phyloP scores from a whole-genome alignment of 2,888 invertebrate species.

The Polydrusus pterygomalis region DNA sequence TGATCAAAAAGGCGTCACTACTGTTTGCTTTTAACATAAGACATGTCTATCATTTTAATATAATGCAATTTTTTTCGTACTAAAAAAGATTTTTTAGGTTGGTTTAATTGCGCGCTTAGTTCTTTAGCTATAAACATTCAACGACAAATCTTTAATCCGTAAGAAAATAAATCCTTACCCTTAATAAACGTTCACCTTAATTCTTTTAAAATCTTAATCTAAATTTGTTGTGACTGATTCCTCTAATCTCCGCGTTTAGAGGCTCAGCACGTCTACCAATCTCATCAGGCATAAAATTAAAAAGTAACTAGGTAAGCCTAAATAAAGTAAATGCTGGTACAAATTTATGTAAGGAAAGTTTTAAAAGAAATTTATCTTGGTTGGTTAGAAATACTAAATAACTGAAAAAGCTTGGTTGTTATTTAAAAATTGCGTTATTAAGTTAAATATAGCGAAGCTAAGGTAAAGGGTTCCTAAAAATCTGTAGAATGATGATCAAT shows the following conservation, averaged over 20 bases:
- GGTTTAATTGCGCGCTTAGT: too few species aligned
- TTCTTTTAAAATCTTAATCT: conserved; percentile 26
- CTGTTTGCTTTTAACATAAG: too few species aligned
- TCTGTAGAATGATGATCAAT: too few species aligned
- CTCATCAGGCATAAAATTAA: conserved; percentile 26
- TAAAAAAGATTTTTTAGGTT: too few species aligned
- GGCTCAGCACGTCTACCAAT: conserved; percentile 18
- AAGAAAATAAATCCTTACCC: background rate
- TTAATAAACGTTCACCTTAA: conserved; percentile 18
- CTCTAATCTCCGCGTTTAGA: conserved; percentile 20
- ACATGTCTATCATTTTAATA: too few species aligned
- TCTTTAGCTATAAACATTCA: too few species aligned
- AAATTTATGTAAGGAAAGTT: background rate
- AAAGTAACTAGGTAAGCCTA: conserved; percentile 18
- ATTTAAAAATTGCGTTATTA: too few species aligned
- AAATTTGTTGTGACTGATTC: conserved; percentile 16
- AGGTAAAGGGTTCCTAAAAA: too few species aligned
- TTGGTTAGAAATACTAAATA: background rate
- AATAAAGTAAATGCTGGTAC: background rate
- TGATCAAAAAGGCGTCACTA: too few species aligned
- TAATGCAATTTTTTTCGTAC: too few species aligned
- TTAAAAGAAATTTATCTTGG: background rate
- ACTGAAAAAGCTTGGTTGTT: background rate
- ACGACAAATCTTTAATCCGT: too few species aligned
- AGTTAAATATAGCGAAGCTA: too few species aligned